Base-by-base conservation (phyloP, 2,113 vertebrate species). In the Ochotona princeps region DNA sequence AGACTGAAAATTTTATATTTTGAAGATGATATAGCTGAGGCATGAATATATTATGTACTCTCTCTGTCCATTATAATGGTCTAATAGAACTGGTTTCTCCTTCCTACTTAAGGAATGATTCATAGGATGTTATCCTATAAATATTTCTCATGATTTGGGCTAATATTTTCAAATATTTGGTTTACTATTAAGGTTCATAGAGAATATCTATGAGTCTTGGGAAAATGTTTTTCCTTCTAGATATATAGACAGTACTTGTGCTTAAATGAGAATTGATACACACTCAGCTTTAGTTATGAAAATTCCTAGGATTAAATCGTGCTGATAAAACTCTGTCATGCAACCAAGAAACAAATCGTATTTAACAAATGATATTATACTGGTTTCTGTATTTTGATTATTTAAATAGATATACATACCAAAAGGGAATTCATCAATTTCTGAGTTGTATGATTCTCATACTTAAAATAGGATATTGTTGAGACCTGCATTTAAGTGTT, bases 401-500 rank as follows among this genome's bases (percentile, higher is more conserved):
- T 80, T 87, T 67, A 23, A 79, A 74, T 1, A 66, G 57, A 61
- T 60, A 57, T 8, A 70, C 80, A 30, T 83, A 51, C 70, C 35
- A 30, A 76, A 85, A 88, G 67, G 44, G 26, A 94, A 54, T 60
- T 83, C 32, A 60, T 79, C 25, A 54, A 89, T 94, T 91, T 89
- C 66, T 54, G 57, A 28, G 38, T 81, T 82, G 44, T 82, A 23
- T 32, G 25, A 35, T 82, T 90, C 73, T 83, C 30, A 81, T 21
- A 83, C 30, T 60, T 85, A 30, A 1, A 81, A 30, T 75, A 83
- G 87, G 87, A 28, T 81, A 84, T 85, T 94, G 47, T 75, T 66
- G 92, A 83, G 87, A 93, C 63, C 63, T 57, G 32, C 65, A 73
- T 67, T 81, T 89, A 89, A 70, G 9, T 88, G 83, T 75, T 97